These are phyloP conservation scores for Monopis laevigella DNA, from an alignment of 2,888 invertebrate species.

Conservation along the genomic window DNA sequence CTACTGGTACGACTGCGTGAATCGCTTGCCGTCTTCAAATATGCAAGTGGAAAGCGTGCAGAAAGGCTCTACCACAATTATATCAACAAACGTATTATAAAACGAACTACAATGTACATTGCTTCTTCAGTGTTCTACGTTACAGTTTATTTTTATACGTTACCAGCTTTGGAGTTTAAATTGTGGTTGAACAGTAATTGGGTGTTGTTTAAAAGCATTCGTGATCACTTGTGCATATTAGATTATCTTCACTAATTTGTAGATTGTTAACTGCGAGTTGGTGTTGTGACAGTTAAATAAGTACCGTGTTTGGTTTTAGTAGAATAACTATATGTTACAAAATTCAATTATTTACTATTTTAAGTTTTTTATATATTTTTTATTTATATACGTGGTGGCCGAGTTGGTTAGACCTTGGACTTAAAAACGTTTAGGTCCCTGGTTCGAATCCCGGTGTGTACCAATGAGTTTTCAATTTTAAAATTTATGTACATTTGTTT, in stretches of 20 bases:
- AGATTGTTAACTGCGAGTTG: conserved; percentile 3
- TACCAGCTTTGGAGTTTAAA: not conserved
- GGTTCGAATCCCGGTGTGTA: too few species aligned
- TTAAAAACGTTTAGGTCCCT: too few species aligned
- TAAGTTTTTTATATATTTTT: too few species aligned
- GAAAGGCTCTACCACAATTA: not conserved
- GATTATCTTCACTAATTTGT: conserved; percentile 10
- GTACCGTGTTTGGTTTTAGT: not conserved
- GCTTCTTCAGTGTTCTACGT: not conserved
- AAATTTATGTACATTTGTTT: too few species aligned
- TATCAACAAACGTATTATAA: not conserved
- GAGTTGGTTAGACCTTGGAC: too few species aligned
- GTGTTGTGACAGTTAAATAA: conserved; percentile 7
- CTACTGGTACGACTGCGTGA: conserved; percentile 1
- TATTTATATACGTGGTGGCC: too few species aligned
- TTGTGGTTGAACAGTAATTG: not conserved
- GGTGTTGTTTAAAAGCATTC: conserved; percentile 5
- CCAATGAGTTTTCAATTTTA: too few species aligned
- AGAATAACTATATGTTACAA: conserved; percentile 1
- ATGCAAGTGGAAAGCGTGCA: conserved; percentile 16
- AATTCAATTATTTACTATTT: conserved; percentile 9
- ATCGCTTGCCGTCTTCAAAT: conserved; percentile 6
- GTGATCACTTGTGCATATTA: conserved; percentile 8
- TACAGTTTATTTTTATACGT: not conserved
- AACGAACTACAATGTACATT: not conserved